phyloP scores from a whole-genome alignment of 2,888 invertebrate species.

The Ectropis crepuscularia region DNA sequence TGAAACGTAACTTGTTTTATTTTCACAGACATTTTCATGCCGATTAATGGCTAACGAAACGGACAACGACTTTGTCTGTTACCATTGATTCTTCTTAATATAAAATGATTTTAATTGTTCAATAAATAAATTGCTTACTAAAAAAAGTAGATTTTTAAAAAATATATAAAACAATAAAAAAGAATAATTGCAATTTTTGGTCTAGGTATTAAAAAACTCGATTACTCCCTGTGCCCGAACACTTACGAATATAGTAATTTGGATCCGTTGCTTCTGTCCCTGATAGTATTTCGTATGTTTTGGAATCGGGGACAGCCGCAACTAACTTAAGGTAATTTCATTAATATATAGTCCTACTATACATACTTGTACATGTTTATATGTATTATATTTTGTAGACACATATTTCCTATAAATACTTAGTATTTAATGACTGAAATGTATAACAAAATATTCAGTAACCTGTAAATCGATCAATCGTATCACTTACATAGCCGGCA shows the following conservation, averaged over 20 bases:
- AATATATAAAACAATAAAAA: slow-evolving; percentile 13
- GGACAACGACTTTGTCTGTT: not conserved
- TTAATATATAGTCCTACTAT: slow-evolving; percentile 38
- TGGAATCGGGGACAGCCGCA: not conserved
- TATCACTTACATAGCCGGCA: not conserved
- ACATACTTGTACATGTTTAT: slow-evolving; percentile 22
- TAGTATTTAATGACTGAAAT: slow-evolving; percentile 16
- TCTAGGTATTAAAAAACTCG: slow-evolving; percentile 43
- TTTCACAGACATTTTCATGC: too few species aligned
- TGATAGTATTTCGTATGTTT: not conserved
- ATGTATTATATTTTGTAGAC: slow-evolving; percentile 22
- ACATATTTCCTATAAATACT: slow-evolving; percentile 25
- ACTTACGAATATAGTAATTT: slow-evolving; percentile 33
- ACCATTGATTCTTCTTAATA: slow-evolving; percentile 1
- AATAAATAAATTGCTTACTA: not conserved
- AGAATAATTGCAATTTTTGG: slow-evolving; percentile 33
- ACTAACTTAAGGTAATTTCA: slow-evolving; percentile 12
- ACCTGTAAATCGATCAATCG: not conserved
- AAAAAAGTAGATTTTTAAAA: not conserved
- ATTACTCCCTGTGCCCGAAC: slow-evolving; percentile 58
- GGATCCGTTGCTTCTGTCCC: not conserved
- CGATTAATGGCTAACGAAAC: too few species aligned
- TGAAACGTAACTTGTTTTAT: too few species aligned
- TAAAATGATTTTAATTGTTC: not conserved
- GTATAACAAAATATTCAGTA: slow-evolving; percentile 4